Percentiles rank a stretch among this genome's conserved stretches.
Conservation (phyloP, 2,113 vertebrate species). For the Psilopogon haemacephalus region DNA sequence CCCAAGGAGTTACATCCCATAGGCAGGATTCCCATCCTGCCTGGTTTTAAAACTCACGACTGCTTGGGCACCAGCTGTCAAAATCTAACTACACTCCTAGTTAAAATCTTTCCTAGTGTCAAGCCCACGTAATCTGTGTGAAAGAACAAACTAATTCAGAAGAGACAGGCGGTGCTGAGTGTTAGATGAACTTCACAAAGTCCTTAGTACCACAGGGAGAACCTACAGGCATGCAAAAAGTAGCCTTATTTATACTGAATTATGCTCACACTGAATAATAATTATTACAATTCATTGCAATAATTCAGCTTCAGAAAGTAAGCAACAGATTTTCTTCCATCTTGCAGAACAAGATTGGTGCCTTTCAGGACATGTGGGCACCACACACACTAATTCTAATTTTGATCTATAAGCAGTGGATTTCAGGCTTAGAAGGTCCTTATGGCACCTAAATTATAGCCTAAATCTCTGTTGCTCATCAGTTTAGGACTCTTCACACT, state of each 20-base stretch:
- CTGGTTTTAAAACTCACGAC: neutral
- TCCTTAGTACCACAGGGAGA: neutral
- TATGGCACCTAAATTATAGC: neutral
- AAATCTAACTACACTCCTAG: neutral
- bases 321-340: neutral
- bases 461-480: neutral
- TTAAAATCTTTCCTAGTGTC: neutral
- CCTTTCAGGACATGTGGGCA: neutral
- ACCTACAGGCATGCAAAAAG: neutral
- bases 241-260: constrained; percentile 66
- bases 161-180: neutral
- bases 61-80: neutral
- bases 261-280: constrained; percentile 45
- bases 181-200: neutral
- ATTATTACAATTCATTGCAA: constrained; percentile 40
- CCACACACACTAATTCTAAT: accelerated
- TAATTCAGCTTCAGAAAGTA: neutral
- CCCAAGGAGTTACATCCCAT: neutral
- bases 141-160: neutral
- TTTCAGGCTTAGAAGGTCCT: neutral
- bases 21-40: neutral
- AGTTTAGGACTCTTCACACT: neutral
- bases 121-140: neutral
- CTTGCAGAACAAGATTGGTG: neutral
- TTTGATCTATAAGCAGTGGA: neutral